Percentiles rank a stretch among this genome's conserved stretches.
Evolutionary conservation across 2,113 vertebrate species (phyloP).

Genomic region (Climacteris rufus): DNA sequence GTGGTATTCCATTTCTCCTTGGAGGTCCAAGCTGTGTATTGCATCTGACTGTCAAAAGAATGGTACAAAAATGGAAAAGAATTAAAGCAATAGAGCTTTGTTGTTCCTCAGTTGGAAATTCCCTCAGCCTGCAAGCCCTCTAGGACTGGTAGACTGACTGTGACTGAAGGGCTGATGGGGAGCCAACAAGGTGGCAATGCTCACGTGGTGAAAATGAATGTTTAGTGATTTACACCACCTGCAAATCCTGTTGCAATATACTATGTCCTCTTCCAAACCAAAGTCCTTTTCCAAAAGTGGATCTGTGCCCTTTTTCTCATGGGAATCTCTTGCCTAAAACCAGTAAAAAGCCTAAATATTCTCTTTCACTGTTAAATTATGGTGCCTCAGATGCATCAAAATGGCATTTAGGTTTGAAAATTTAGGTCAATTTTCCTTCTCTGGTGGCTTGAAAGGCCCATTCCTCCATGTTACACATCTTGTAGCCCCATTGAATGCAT

Average conservation of each 20-base stretch:
- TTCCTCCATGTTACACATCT: background rate
- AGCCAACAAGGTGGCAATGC: background rate
- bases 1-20: background rate
- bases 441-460: background rate
- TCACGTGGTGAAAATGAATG: background rate
- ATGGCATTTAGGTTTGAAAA: background rate
- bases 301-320: background rate
- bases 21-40: background rate
- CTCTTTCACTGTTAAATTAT: background rate
- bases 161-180: background rate
- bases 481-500: fast-evolving
- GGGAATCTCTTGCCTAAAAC: background rate
- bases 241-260: background rate
- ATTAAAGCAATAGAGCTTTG: background rate
- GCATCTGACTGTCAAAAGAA: background rate
- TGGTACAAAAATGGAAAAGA: background rate
- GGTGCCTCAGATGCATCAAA: background rate
- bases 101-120: background rate
- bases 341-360: background rate
- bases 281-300: background rate
- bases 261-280: background rate
- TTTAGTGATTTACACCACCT: background rate
- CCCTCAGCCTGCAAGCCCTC: background rate
- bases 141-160: background rate
- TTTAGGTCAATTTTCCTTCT: background rate